Conservation (phyloP, 2,113 vertebrate genomes). For the Lates calcarifer region DNA sequence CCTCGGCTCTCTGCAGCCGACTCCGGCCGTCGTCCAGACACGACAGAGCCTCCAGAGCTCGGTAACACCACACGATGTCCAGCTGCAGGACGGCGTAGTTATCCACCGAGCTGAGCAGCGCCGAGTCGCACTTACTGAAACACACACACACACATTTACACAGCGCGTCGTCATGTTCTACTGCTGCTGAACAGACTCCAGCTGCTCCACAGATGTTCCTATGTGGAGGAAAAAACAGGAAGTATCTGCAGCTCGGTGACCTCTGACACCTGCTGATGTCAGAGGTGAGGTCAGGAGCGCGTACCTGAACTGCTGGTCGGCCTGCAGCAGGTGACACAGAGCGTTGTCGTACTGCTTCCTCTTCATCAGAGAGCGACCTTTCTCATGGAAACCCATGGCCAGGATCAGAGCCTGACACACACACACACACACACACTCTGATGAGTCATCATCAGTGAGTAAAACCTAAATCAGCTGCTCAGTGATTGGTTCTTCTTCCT, state of each 20-base stretch:
- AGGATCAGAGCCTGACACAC: slow-evolving; percentile 90
- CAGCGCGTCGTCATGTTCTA: too few relatives aligned
- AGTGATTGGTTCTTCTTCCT: too few relatives aligned
- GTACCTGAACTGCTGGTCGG: slow-evolving; percentile 93
- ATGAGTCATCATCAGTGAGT: background rate
- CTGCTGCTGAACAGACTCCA: too few relatives aligned
- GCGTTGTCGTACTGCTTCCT: slow-evolving; percentile 91
- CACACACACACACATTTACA: background rate
- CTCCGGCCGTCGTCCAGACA: slow-evolving; percentile 90
- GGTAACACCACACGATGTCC: slow-evolving; percentile 97
- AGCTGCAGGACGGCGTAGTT: slow-evolving; percentile 96
- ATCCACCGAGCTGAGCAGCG: slow-evolving; percentile 90
- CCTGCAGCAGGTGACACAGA: slow-evolving; percentile 91
- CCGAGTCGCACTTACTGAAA: slow-evolving; percentile 88
- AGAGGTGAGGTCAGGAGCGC: background rate
- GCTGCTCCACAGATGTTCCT: too few relatives aligned
- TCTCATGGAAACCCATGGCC: slow-evolving; percentile 97
- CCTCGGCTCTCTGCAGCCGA: slow-evolving; percentile 89
- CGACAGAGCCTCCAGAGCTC: slow-evolving; percentile 87
- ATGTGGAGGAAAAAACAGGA: too few relatives aligned
- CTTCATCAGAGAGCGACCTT: slow-evolving; percentile 95
- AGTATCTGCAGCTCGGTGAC: too few relatives aligned
- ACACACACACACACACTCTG: slow-evolving; percentile 29
- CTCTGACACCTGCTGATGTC: background rate
- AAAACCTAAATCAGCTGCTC: too few relatives aligned